Evolutionary conservation across 2,797 vertebrate genomes (phyloP).

Genomic region (Cyprinella venusta): DNA sequence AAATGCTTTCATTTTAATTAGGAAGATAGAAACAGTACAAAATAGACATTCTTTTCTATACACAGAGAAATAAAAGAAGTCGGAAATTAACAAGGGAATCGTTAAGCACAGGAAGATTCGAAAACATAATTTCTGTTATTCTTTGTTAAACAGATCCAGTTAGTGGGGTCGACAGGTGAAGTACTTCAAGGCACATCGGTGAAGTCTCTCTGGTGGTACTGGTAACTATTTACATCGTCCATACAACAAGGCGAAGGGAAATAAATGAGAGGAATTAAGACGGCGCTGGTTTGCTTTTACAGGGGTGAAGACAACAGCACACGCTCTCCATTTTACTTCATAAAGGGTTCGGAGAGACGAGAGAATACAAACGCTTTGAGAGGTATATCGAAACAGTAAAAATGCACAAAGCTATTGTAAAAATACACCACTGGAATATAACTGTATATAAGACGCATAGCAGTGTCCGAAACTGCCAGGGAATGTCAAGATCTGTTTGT

Average conservation of each 20-base stretch:
- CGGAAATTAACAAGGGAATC: slow-evolving; percentile 57
- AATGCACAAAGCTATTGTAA: slow-evolving; percentile 54
- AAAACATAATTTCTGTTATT: slow-evolving; percentile 15
- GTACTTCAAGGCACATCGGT: slow-evolving; percentile 57
- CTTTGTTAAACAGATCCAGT: slow-evolving; percentile 58
- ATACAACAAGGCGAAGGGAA: slow-evolving; percentile 12
- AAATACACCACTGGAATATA: slow-evolving; percentile 42
- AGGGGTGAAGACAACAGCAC: slow-evolving; percentile 10
- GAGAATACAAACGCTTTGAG: slow-evolving; percentile 40
- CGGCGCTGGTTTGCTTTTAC: slow-evolving; percentile 14
- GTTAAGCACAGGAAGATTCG: slow-evolving; percentile 32
- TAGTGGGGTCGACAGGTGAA: slow-evolving; percentile 51
- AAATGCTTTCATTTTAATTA: slow-evolving; percentile 76
- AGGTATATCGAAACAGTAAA: slow-evolving; percentile 58
- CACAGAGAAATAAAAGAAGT: slow-evolving; percentile 70
- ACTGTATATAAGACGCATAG: slow-evolving; percentile 21
- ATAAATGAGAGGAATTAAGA: slow-evolving; percentile 45
- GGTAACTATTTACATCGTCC: slow-evolving; percentile 62
- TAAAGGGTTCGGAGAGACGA: slow-evolving; percentile 29
- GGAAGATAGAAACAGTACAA: slow-evolving; percentile 78
- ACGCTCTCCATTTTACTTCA: slow-evolving; percentile 1
- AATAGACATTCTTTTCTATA: slow-evolving; percentile 84
- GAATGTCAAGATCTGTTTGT: slow-evolving; percentile 51
- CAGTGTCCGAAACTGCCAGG: slow-evolving; percentile 34
- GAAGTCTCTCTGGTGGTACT: slow-evolving; percentile 62